These are phyloP conservation scores for Drosophila antonietae DNA, from an alignment of 2,888 invertebrate species.

Conservation along the genomic window DNA sequence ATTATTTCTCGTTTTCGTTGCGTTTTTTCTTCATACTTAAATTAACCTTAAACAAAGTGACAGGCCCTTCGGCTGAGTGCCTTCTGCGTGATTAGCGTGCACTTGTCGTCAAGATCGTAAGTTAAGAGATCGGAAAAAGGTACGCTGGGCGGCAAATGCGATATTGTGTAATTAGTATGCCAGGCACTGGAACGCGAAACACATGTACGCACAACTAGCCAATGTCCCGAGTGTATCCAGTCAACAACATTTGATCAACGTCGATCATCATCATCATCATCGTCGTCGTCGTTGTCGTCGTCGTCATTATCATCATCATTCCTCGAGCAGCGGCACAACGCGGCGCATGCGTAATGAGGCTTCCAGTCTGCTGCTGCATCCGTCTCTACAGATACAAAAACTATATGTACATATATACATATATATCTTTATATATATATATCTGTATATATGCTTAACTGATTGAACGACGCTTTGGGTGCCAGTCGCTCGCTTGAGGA, in stretches of 20 bases:
- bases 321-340: constrained; percentile 36
- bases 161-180: constrained; percentile 81
- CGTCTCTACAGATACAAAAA: constrained; percentile 17
- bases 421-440: background rate
- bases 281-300: background rate
- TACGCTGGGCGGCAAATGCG: constrained; percentile 1
- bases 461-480: constrained; percentile 18
- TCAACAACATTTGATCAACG: constrained; percentile 6
- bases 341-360: constrained; percentile 71
- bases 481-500: constrained; percentile 14
- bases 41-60: constrained; percentile 71
- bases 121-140: constrained; percentile 42
- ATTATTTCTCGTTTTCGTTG: constrained; percentile 59
- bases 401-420: background rate
- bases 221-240: constrained; percentile 25
- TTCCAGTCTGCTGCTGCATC: constrained; percentile 16
- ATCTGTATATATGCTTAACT: constrained; percentile 12
- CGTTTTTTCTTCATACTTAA: constrained; percentile 38
- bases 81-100: constrained; percentile 64
- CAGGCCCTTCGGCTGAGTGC: constrained; percentile 36
- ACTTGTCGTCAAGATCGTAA: constrained; percentile 63
- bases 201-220: constrained; percentile 74
- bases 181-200: constrained; percentile 80
- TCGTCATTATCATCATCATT: constrained; percentile 24
- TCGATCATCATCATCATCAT: constrained; percentile 8